A percentile compares a stretch with the other conserved stretches of the same genome.
These are phyloP conservation scores for Euura saliciscinereae DNA, from an alignment of 1,140 invertebrate genomes.

Conservation along the genomic window DNA sequence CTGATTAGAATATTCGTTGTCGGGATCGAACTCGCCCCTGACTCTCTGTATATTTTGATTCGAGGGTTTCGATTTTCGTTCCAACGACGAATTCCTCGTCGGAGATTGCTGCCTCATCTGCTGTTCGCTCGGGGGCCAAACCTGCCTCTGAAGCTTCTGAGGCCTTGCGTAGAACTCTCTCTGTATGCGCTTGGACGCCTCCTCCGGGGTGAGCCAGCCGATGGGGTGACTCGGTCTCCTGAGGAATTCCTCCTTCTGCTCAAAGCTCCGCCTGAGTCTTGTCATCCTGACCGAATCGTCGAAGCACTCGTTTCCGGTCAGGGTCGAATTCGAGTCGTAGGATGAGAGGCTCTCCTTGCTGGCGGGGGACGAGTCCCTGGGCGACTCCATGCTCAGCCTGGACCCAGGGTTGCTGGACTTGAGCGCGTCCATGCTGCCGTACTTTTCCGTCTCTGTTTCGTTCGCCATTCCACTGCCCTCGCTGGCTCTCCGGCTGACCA, in stretches of 20 bases:
- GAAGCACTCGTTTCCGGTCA: slow-evolving; percentile 66
- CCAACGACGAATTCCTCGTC: slow-evolving; percentile 29
- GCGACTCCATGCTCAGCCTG: slow-evolving; percentile 54
- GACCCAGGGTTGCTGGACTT: slow-evolving; percentile 44
- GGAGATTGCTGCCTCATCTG: slow-evolving; percentile 41
- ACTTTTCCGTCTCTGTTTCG: slow-evolving; percentile 46
- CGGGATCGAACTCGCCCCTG: slow-evolving; percentile 53
- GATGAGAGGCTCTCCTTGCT: slow-evolving; percentile 71
- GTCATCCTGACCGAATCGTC: slow-evolving; percentile 73
- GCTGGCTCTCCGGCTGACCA: slow-evolving; percentile 56
- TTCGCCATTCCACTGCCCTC: slow-evolving; percentile 58
- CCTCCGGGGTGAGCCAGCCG: slow-evolving; percentile 58
- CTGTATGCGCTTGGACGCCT: slow-evolving; percentile 52
- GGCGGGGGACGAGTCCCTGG: slow-evolving; percentile 66
- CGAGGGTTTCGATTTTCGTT: slow-evolving; percentile 41
- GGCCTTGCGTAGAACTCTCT: slow-evolving; percentile 79
- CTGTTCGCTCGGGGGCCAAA: slow-evolving; percentile 70
- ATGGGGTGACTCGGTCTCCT: slow-evolving; percentile 73
- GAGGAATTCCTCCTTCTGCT: slow-evolving; percentile 88
- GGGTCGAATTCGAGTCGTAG: slow-evolving; percentile 69
- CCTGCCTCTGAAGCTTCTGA: slow-evolving; percentile 73
- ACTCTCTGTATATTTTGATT: slow-evolving; percentile 54
- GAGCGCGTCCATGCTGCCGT: slow-evolving; percentile 49
- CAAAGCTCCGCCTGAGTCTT: slow-evolving; percentile 79
- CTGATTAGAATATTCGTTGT: slow-evolving; percentile 28